Evolutionary conservation across 1,140 invertebrate species (phyloP), one percentile per base, ranked within the genome.

Genomic region (Marisa cornuarietis): DNA sequence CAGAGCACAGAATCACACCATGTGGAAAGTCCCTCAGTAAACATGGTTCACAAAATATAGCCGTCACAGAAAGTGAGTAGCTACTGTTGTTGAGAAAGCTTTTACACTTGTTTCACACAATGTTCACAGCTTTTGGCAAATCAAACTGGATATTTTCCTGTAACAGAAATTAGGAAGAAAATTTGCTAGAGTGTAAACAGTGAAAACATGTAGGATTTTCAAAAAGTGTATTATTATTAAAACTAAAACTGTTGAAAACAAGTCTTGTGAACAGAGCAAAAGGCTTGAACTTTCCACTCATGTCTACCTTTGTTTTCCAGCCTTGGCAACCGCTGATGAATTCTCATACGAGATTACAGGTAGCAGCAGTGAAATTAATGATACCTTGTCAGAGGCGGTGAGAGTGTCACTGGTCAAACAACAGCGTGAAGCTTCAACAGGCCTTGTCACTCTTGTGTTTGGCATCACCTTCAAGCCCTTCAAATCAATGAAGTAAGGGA

Each of bases 401-500:
- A 85, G 86, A 52, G 66, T 91, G 31, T 83, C 74, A 16, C 74
- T 90, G 65, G 81, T 90, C 9, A 83, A 87, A 68, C 83, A 88
- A 82, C 85, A 87, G 58, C 83, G 88, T 71, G 87, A 90, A 51
- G 85, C 83, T 52, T 66, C 76, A 0, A 84, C 86, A 71, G 90
- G 90, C 10, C 81, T 90, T 10, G 89, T 91, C 14, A 83, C 85
- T 10, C 85, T 91, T 5, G 84, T 90, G 18, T 91, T 90, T 76
- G 87, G 90, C 79, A 79, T 91, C 65, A 84, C 87, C 14, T 91
- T 83, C 83, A 82, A 84, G 68, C 90, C 90, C 49, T 87, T 86
- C 69, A 91, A 87, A 83, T 82, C 86, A 52, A 88, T 91, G 86
- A 87, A 85, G 90, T 91, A 82, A 88, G 85, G 83, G n/a, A 18